Conservation (phyloP, 2,888 invertebrate genomes). For the Criorhina ranunculi region DNA sequence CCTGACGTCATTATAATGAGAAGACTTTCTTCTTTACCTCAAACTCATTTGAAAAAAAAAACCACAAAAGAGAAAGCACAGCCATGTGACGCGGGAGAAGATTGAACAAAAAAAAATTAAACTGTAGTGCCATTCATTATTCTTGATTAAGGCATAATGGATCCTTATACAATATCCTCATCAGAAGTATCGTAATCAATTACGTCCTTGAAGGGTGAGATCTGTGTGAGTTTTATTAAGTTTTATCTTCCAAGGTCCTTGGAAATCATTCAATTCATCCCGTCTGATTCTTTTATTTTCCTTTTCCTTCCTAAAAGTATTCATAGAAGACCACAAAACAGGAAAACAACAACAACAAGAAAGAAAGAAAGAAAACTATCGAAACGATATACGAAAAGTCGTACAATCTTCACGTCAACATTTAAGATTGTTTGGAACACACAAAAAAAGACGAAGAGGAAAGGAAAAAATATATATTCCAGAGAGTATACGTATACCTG, state of each 20-base stretch:
- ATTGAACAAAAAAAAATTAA: slow-evolving; percentile 40
- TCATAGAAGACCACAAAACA: slow-evolving; percentile 6
- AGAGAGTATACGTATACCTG: slow-evolving; percentile 14
- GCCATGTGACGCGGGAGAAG: background rate
- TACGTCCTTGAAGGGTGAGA: slow-evolving; percentile 52
- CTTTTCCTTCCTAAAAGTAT: background rate
- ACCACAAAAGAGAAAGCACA: slow-evolving; percentile 6
- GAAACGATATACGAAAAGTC: slow-evolving; percentile 11
- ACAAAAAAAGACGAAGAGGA: background rate
- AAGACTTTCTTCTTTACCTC: slow-evolving; percentile 1
- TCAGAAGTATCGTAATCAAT: slow-evolving; percentile 72
- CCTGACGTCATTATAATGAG: background rate
- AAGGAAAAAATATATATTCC: slow-evolving; percentile 16
- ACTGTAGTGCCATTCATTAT: slow-evolving; percentile 72
- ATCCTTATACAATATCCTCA: slow-evolving; percentile 74
- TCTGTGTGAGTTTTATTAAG: slow-evolving; percentile 65
- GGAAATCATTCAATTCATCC: slow-evolving; percentile 38
- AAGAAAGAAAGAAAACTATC: slow-evolving; percentile 5
- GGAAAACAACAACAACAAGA: background rate
- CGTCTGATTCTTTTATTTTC: slow-evolving; percentile 2
- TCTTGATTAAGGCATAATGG: slow-evolving; percentile 73
- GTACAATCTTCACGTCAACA: background rate
- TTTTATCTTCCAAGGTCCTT: slow-evolving; percentile 53
- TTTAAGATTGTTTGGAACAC: background rate
- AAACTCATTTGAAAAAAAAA: background rate